A percentile compares a stretch with the other conserved stretches of the same genome.
phyloP scores from a whole-genome alignment of 2,888 invertebrate genomes.

The Lysandra coridon region DNA sequence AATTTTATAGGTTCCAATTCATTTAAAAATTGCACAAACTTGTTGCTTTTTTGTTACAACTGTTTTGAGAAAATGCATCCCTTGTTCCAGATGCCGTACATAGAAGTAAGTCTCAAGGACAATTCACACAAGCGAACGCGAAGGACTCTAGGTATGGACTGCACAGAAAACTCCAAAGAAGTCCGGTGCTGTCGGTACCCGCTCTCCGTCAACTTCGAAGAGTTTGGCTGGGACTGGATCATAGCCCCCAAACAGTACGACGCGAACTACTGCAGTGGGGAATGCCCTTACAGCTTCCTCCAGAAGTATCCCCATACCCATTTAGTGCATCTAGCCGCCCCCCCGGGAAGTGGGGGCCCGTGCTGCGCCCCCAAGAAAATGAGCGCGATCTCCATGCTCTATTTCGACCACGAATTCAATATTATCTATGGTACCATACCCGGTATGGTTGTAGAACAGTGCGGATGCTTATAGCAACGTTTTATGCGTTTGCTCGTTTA shows the following conservation, averaged over 20 bases:
- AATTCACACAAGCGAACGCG: conserved; percentile 83
- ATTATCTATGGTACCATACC: conserved; percentile 93
- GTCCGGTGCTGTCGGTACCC: conserved; percentile 96
- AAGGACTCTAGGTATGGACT: conserved; percentile 90
- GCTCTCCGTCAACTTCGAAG: conserved; percentile 94
- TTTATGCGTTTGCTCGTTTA: not conserved
- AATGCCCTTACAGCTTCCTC: conserved; percentile 93
- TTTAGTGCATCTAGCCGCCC: conserved; percentile 89
- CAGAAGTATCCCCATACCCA: conserved; percentile 94
- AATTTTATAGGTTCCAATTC: too few species aligned
- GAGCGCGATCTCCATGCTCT: conserved; percentile 94
- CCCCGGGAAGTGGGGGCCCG: conserved; percentile 88
- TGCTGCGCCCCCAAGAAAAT: conserved; percentile 96
- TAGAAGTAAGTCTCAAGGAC: conserved; percentile 76
- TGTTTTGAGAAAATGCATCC: too few species aligned
- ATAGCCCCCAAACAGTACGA: conserved; percentile 97
- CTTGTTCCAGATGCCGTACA: conserved; percentile 73
- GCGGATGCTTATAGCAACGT: conserved; percentile 90
- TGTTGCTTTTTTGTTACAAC: too few species aligned
- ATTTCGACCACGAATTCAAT: conserved; percentile 93
- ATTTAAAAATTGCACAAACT: not conserved
- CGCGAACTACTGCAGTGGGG: conserved; percentile 97
- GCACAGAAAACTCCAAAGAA: conserved; percentile 90
- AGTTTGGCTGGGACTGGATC: conserved; percentile 98
- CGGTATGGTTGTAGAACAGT: conserved; percentile 96